A percentile compares a stretch with the other conserved stretches of the same genome.
phyloP scores from a whole-genome alignment of 2,888 invertebrate species.

The Temnothorax ravouxi region DNA sequence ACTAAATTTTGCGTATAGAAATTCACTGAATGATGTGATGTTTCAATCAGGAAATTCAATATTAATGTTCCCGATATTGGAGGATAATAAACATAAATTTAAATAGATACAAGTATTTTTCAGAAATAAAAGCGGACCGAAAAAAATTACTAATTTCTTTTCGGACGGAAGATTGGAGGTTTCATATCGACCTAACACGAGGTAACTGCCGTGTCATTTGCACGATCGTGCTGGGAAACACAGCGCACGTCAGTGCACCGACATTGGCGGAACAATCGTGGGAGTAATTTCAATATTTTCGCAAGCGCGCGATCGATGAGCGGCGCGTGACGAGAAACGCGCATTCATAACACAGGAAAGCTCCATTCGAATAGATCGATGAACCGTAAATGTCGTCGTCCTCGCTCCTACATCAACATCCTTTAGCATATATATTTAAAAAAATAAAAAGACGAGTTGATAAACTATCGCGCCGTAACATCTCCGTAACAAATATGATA shows the following conservation, averaged over 20 bases:
- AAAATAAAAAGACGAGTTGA: background rate
- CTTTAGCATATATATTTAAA: slow-evolving; percentile 1
- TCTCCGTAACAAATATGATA: background rate
- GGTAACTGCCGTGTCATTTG: slow-evolving; percentile 33
- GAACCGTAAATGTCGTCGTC: slow-evolving; percentile 32
- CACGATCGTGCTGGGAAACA: slow-evolving; percentile 28
- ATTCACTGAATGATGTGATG: background rate
- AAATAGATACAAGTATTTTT: background rate
- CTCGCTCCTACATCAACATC: slow-evolving; percentile 8
- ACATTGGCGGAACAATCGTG: slow-evolving; percentile 37
- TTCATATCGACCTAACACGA: slow-evolving; percentile 13
- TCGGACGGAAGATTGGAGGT: background rate
- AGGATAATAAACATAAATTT: background rate
- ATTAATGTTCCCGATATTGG: background rate
- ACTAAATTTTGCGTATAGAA: background rate
- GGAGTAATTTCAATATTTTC: slow-evolving; percentile 48
- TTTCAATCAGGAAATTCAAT: background rate
- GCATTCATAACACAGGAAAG: slow-evolving; percentile 38
- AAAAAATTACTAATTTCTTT: background rate
- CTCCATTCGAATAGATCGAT: slow-evolving; percentile 25
- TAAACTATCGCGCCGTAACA: background rate
- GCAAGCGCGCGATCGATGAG: slow-evolving; percentile 39
- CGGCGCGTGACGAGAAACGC: background rate
- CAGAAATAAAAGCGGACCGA: background rate
- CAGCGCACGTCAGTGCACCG: background rate